Conservation (phyloP, 1,140 invertebrate genomes). For the Chrysoperla carnea region DNA sequence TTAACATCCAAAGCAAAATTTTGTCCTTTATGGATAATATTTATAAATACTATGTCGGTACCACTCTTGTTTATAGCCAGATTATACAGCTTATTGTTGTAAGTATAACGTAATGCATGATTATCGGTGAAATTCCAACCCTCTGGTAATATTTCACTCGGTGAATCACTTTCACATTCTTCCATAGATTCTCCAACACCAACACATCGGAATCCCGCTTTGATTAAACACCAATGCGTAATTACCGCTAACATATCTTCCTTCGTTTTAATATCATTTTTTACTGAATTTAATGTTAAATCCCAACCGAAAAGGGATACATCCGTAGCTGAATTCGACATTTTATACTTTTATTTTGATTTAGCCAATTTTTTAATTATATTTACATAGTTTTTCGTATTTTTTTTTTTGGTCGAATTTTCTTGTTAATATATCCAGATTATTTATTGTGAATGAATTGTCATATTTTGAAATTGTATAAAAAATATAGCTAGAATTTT, state of each 20-base stretch:
- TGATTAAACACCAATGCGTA: not conserved
- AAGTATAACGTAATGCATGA: conserved; percentile 40
- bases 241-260: not conserved
- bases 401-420: too few relatives aligned
- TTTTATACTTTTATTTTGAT: not conserved
- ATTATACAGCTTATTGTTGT: conserved; percentile 37
- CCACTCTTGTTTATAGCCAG: conserved; percentile 28
- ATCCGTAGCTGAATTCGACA: not conserved
- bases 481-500: too few relatives aligned
- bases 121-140: conserved; percentile 39
- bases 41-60: conserved; percentile 1
- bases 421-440: too few relatives aligned
- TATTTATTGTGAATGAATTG: too few relatives aligned
- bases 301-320: not conserved
- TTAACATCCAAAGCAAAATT: conserved; percentile 13
- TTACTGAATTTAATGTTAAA: not conserved
- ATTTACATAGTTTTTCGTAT: too few relatives aligned
- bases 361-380: too few relatives aligned
- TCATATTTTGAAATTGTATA: too few relatives aligned
- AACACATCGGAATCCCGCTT: not conserved
- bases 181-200: not conserved
- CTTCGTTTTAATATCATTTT: conserved; percentile 1
- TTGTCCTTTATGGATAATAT: conserved; percentile 17
- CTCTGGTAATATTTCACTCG: conserved; percentile 39
- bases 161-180: not conserved